Percentiles rank a stretch among this genome's conserved stretches.
Evolutionary conservation across 2,113 vertebrate species (phyloP).

Genomic region (Thamnophis sirtalis): DNA sequence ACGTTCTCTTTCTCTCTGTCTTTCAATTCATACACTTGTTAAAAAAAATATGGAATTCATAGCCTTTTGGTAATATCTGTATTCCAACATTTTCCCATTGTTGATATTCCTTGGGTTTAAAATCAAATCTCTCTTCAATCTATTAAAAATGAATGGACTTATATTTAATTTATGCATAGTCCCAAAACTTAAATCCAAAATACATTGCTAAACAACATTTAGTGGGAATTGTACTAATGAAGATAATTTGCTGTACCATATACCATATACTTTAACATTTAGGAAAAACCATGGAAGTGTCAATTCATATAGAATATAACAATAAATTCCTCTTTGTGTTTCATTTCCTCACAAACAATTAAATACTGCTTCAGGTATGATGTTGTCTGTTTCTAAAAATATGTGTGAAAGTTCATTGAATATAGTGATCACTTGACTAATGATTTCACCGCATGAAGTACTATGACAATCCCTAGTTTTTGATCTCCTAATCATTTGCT

Average conservation of each 20-base stretch:
- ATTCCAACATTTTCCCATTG: background rate
- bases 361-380: background rate
- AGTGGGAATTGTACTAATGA: background rate
- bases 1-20: background rate
- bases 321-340: background rate
- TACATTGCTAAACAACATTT: background rate
- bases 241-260: background rate
- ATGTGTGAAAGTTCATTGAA: background rate
- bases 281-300: background rate
- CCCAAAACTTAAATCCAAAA: background rate
- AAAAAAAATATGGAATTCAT: background rate
- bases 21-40: background rate
- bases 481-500: background rate
- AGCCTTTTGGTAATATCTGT: background rate
- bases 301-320: background rate
- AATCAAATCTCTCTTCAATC: background rate
- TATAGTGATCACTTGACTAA: background rate
- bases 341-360: background rate
- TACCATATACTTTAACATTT: background rate
- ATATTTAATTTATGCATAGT: background rate
- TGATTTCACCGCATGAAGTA: background rate
- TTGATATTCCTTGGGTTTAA: background rate
- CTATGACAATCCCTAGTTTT: background rate
- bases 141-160: background rate
- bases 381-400: background rate